A percentile compares a stretch with the other conserved stretches of the same genome.
These are phyloP conservation scores for Ceratosolen fusciceps DNA, from an alignment of 1,140 invertebrate species.

Conservation along the genomic window DNA sequence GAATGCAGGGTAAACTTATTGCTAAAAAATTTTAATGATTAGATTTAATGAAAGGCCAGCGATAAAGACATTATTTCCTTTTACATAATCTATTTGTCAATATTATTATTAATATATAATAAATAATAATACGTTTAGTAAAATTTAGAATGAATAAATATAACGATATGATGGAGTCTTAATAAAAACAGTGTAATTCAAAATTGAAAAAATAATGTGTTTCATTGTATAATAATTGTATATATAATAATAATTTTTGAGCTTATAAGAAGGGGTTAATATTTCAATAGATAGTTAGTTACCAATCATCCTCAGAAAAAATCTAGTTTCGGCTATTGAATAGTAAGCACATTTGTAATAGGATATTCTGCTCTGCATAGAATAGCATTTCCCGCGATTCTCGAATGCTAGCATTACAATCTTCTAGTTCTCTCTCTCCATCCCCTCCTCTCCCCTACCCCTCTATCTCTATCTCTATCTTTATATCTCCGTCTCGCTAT, in stretches of 20 bases:
- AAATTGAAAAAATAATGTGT: too few relatives aligned
- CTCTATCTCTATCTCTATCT: not conserved
- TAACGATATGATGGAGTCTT: too few relatives aligned
- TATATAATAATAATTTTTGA: not conserved
- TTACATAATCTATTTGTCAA: too few relatives aligned
- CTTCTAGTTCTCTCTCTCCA: too few relatives aligned
- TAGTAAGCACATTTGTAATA: not conserved
- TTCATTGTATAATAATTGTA: too few relatives aligned
- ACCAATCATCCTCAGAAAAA: not conserved
- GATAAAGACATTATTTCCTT: too few relatives aligned
- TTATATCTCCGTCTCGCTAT: not conserved
- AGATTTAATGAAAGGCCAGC: too few relatives aligned
- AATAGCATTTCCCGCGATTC: not conserved
- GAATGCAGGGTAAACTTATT: not conserved
- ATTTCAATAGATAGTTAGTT: not conserved
- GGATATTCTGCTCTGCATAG: not conserved
- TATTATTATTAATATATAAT: too few relatives aligned
- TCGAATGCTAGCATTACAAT: not conserved
- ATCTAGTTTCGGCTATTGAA: not conserved
- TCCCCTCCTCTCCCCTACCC: not conserved
- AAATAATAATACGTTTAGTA: too few relatives aligned
- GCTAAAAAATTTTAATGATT: not conserved
- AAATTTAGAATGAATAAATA: too few relatives aligned
- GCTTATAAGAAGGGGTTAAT: not conserved
- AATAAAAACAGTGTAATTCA: too few relatives aligned